Base-by-base conservation (phyloP, 2,797 vertebrate species). In the Sebastes kiyomatsui region DNA sequence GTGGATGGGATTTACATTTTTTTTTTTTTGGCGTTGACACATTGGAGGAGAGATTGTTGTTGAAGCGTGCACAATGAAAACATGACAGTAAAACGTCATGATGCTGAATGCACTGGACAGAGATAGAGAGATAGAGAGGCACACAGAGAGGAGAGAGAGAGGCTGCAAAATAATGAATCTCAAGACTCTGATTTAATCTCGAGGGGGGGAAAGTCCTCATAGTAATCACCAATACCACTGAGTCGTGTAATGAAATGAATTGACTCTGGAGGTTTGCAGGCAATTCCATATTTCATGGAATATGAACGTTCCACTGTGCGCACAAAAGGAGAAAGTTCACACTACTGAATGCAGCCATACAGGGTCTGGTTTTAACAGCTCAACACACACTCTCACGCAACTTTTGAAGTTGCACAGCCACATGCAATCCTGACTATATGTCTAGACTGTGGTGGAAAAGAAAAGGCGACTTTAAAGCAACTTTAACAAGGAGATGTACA, bases 241-340 rank as follows among this genome's bases (percentile, higher is more conserved):
- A 59, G 58, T 60, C 60, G 59, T 56, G 81, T 71, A 61, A 84
- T 66, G 58, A 72, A 58, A 58, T 28, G 64, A 82, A 61, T 60
- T 58, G 4, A 66, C 46, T 58, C 14, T 7, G 22, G 67, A 35
- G 70, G 35, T 38, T 52, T 55, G 64, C 55, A 72, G 32, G 30
- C 42, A 69, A 58, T 65, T 67, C 7, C 25, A 25, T 12, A 25
- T 72, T 30, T 30, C 32, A 42, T 67, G 76, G 54, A 54, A 77
- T 49, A 60, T 59, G 14, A 52, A 38, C 59, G 38, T 80, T 7
- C 12, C 61, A 6, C 25, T 56, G 20, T 6, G 6, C 2, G 60
- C 74, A 61, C 46, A 65, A 33, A 33, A 58, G 49, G 20, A 65
- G 30, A 81, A 84, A 86, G 82, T 82, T 89, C 18, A 59, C 72